Conservation (phyloP, 2,797 vertebrate genomes). For the Hydrocynus forskahlii region DNA sequence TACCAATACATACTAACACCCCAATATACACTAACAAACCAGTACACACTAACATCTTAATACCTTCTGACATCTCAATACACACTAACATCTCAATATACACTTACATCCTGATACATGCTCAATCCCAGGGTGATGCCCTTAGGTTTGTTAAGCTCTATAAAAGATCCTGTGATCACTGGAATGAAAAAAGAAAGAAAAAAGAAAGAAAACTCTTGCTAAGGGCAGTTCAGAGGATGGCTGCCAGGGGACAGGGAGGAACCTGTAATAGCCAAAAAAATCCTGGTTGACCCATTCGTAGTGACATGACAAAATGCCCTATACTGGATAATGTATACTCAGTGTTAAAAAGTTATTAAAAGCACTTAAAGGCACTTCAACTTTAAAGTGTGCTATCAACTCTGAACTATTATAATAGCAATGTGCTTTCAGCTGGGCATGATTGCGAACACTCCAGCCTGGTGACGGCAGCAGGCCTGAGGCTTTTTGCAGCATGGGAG, state of each 20-base stretch:
- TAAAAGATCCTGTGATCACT: background rate
- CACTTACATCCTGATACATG: too few species aligned
- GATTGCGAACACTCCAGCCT: background rate
- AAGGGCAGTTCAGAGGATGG: background rate
- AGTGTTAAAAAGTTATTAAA: slow-evolving; percentile 6
- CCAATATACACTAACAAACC: too few species aligned
- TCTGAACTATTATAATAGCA: background rate
- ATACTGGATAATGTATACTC: slow-evolving; percentile 2
- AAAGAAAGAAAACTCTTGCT: background rate
- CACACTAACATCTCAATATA: too few species aligned
- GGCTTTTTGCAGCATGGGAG: background rate
- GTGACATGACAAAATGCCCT: slow-evolving; percentile 1
- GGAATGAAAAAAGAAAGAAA: background rate
- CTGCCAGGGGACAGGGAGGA: background rate
- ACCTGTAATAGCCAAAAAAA: background rate
- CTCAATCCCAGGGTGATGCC: too few species aligned
- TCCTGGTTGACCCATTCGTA: background rate
- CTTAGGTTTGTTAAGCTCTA: too few species aligned
- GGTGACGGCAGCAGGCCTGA: background rate
- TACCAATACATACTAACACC: too few species aligned
- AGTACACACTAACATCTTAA: too few species aligned
- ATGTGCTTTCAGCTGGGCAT: background rate
- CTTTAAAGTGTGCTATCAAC: background rate
- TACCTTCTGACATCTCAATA: too few species aligned
- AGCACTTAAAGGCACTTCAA: slow-evolving; percentile 8